Evolutionary conservation across 2,888 invertebrate species (phyloP).

Genomic region (Hyalella azteca): DNA sequence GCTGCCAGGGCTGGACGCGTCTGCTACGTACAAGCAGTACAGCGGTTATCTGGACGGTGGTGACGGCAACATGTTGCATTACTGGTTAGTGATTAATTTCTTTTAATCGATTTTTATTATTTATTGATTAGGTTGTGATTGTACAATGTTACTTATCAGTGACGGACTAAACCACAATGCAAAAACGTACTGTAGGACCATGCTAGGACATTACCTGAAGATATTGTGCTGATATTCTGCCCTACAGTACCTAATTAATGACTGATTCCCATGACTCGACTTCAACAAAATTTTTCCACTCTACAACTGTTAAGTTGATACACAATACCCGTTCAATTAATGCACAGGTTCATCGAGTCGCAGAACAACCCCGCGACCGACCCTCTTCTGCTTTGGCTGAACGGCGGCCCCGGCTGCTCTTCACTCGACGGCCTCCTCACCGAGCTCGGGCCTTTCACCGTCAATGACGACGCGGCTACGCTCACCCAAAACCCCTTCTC

Average conservation of each 20-base stretch:
- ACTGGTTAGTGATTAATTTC: constrained; percentile 53
- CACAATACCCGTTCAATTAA: no score
- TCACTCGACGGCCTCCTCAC: constrained; percentile 39
- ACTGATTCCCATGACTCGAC: no score
- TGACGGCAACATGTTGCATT: constrained; percentile 47
- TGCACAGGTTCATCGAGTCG: constrained; percentile 40
- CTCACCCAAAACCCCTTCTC: constrained; percentile 35
- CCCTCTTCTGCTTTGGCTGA: constrained; percentile 42
- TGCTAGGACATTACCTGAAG: no score
- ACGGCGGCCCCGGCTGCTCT: constrained; percentile 44
- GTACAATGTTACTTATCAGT: no score
- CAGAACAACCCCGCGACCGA: constrained; percentile 11
- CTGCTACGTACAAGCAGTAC: constrained; percentile 46
- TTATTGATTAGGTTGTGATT: no score
- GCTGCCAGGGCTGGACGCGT: constrained; percentile 47
- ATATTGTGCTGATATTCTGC: no score
- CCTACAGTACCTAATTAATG: no score
- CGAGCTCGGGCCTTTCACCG: constrained; percentile 40
- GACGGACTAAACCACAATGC: no score
- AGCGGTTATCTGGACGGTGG: constrained; percentile 48
- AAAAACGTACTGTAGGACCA: no score
- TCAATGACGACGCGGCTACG: constrained; percentile 10
- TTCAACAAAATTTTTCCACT: no score
- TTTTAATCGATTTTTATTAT: no score
- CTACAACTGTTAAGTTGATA: no score